phyloP scores from a whole-genome alignment of 2,113 vertebrate genomes.

The Connochaetes taurinus region DNA sequence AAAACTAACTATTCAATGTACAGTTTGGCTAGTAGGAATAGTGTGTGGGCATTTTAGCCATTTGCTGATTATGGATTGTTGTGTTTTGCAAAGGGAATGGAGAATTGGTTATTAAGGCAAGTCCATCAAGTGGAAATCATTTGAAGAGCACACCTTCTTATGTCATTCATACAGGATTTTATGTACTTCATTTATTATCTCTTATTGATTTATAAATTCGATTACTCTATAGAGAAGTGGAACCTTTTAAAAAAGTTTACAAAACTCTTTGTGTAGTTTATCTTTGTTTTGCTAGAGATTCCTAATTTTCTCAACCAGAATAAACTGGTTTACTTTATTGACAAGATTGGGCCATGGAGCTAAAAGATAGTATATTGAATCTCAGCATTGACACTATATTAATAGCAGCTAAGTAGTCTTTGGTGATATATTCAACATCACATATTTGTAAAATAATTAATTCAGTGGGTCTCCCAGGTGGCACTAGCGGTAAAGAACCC shows the following conservation, averaged over 20 bases:
- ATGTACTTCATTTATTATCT: background rate
- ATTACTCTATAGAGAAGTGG: background rate
- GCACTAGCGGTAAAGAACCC: background rate
- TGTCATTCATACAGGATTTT: background rate
- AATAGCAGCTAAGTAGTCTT: background rate
- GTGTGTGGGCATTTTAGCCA: background rate
- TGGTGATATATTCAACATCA: background rate
- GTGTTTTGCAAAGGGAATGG: background rate
- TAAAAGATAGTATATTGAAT: background rate
- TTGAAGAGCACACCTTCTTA: background rate
- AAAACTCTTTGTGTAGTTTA: background rate
- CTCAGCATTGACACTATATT: background rate
- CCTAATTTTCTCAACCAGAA: background rate
- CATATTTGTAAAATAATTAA: background rate
- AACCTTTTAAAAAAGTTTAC: background rate
- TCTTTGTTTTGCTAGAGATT: background rate
- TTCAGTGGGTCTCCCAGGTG: background rate
- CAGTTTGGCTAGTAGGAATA: background rate
- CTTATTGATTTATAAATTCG: background rate
- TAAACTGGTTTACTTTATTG: slow-evolving; percentile 19
- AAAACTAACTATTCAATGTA: background rate
- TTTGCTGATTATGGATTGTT: background rate
- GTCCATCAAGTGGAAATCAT: background rate
- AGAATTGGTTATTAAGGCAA: background rate
- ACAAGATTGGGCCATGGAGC: background rate